Evolutionary conservation across 92 coral and sea anemone species (phyloP), one percentile per base, ranked within the genome.

Genomic region (Palythoa grandis): DNA sequence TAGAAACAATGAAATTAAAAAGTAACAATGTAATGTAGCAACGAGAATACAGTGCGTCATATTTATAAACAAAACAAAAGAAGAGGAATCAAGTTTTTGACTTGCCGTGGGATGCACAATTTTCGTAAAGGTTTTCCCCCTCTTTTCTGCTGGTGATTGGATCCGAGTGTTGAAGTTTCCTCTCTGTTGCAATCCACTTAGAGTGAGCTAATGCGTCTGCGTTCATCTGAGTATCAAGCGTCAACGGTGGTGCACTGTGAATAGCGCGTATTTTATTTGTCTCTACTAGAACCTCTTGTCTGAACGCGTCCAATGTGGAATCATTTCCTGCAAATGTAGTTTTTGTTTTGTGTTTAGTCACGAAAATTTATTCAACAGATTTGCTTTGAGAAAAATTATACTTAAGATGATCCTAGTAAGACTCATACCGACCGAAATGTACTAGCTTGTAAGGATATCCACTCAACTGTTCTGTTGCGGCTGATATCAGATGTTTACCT

Each of bases 131-230:
- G 47, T 80, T 80, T 66, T 80, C 85, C 14, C 85, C 75, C 10
- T 80, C 85, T 1, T 54, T 53, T 40, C 85, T 70, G 5, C 75
- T 74, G n/a, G 74, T 13, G 16, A 80, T 4, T 66, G 85, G 85
- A 43, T 80, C 85, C 63, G 85, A 80, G 60, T 80, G 85, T 52
- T 80, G 48, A 66, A 80, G 60, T 53, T n/a, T 8, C 50, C 85
- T 66, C 60, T 66, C 85, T 35, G n/a, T 66, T 23, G 85, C 74
- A 7, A 80, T 35, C 74, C 74, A 80, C 22, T 47, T 20, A 7
- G 85, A 22, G 43, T 80, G 65, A 10, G 14, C 14, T 24, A 40
- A 58, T 11, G 85, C 85, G 43, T 80, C 85, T 47, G 20, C 40
- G 15, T 80, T 80, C 24, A 80, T 66, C 56, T 80, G 73, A 16